Base-by-base conservation (phyloP, 2,113 vertebrate genomes). In the Oreotrochilus melanogaster region DNA sequence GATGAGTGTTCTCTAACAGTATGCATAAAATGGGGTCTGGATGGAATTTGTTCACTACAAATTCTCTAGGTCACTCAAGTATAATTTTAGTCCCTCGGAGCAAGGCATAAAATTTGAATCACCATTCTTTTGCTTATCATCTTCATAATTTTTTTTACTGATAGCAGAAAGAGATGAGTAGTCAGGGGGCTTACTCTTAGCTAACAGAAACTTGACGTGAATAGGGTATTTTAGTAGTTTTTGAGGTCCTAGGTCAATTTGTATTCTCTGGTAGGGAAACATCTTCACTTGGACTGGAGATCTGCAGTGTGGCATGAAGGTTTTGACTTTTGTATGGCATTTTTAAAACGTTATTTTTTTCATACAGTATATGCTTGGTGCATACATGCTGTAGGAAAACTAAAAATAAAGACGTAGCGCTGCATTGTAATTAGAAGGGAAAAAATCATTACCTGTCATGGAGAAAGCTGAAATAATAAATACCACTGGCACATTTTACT, bases 401-500 rank as follows among this genome's bases (percentile, higher is more conserved):
- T 65, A 70, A 85, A 95, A 95, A 78, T 65, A 75, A 87, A 74
- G 43, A 70, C 23, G 28, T 74, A 78, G 15, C 42, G 67, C 48
- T 76, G 88, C 72, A 90, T 87, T 4, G 17, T 48, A 89, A 88
- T 91, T 85, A 83, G 33, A 86, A 95, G 31, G 23, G 31, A 21
- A 37, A 93, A 82, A 74, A 73, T 31, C 57, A 75, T 88, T 89
- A 80, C 57, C 79, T 93, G 62, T 76, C 86, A 54, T 11, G 37
- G 66, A 88, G 71, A 78, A 86, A 95, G 66, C 53, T 82, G 61
- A 72, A 96, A 78, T 97, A 96, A 93, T 94, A 95, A 95, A 94
- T 95, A 93, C 25, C 56, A 70, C 47, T 69, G 61, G 53, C 66
- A 78, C 57, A 33, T 94, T 91, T 96, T 95, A 91, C 72, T 93